Evolutionary conservation across 2,113 vertebrate genomes (phyloP).

Genomic region (Equus przewalskii): DNA sequence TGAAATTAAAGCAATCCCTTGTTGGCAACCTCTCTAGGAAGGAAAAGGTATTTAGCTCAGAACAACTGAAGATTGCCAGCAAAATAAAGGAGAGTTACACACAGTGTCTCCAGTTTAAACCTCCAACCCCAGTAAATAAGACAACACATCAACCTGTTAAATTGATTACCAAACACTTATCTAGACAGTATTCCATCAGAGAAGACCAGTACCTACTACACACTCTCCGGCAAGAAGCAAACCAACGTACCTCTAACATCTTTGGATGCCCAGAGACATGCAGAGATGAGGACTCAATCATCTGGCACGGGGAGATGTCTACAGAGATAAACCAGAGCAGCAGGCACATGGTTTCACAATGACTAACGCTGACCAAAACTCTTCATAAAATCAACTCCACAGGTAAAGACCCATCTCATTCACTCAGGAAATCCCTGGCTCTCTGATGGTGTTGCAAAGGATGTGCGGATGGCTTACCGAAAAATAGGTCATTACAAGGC

Average conservation of each 20-base stretch:
- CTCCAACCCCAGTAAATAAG: neutral
- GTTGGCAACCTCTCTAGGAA: constrained; percentile 12
- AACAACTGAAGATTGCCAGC: neutral
- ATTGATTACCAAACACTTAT: neutral
- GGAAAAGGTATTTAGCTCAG: neutral
- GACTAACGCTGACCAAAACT: constrained; percentile 70
- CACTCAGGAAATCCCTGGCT: constrained; percentile 24
- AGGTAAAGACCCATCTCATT: constrained; percentile 41
- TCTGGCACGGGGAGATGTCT: constrained; percentile 42
- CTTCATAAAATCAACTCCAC: constrained; percentile 63
- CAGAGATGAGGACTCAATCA: constrained; percentile 44
- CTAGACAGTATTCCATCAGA: neutral
- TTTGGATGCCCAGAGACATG: neutral
- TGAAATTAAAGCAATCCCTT: constrained; percentile 26
- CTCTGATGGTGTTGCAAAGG: neutral
- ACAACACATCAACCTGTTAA: neutral
- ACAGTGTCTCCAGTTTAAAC: neutral
- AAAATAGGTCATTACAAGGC: neutral
- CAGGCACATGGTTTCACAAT: constrained; percentile 41
- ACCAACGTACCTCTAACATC: constrained; percentile 38
- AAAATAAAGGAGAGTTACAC: neutral
- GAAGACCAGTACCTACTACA: neutral
- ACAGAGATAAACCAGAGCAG: constrained; percentile 57
- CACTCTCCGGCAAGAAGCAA: neutral
- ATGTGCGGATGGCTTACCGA: neutral